A percentile compares a stretch with the other conserved stretches of the same genome.
phyloP scores from a whole-genome alignment of 2,113 vertebrate species.

The Colaptes auratus region DNA sequence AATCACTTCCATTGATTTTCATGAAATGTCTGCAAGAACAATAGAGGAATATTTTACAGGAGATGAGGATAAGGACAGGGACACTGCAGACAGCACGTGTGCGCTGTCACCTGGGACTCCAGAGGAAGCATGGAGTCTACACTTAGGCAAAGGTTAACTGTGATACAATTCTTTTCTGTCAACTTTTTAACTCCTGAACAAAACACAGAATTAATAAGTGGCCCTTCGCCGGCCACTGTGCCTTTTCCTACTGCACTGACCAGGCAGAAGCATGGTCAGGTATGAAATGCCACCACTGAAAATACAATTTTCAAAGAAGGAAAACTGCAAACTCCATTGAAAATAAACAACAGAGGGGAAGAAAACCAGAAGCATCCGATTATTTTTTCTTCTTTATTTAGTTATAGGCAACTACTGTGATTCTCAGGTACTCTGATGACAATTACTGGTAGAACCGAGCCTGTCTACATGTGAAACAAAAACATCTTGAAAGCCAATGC shows the following conservation, averaged over 20 bases:
- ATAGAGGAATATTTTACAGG: background rate
- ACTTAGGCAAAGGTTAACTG: background rate
- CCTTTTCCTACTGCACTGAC: background rate
- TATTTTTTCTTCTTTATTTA: background rate
- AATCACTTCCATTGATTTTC: constrained; percentile 45
- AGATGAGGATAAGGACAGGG: background rate
- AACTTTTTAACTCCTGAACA: background rate
- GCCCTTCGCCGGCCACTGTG: background rate
- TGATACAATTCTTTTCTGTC: background rate
- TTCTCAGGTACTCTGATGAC: background rate
- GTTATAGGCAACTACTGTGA: background rate
- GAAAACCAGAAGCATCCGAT: background rate
- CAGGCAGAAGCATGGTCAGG: background rate
- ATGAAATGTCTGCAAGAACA: constrained; percentile 25
- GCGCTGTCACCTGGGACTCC: background rate
- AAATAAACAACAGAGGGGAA: background rate
- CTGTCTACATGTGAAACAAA: background rate
- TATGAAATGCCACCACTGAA: background rate
- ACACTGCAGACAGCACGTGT: background rate
- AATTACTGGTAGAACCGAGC: background rate
- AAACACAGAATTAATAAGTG: background rate
- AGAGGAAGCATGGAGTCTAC: background rate
- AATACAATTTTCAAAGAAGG: background rate
- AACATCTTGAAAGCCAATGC: background rate
- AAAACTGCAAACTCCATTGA: background rate